phyloP scores from a whole-genome alignment of 2,888 invertebrate genomes.

The Chloroclystis v-ata region DNA sequence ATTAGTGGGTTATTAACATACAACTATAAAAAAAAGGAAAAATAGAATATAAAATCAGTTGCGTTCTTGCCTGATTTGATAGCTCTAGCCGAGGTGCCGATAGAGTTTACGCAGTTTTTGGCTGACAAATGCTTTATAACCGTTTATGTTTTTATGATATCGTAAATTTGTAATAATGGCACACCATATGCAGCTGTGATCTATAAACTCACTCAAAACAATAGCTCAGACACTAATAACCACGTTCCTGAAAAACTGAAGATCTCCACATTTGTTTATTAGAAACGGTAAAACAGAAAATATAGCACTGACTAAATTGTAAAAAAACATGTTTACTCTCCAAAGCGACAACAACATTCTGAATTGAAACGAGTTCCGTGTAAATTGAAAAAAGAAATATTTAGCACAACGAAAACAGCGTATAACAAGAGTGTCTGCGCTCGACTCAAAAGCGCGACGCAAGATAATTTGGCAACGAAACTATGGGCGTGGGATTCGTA shows the following conservation, averaged over 20 bases:
- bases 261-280: constrained; percentile 45
- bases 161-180: not conserved
- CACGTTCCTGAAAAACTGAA: constrained; percentile 47
- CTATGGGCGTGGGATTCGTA: constrained; percentile 46
- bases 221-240: constrained; percentile 47
- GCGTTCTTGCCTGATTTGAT: too few relatives aligned
- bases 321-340: constrained; percentile 39
- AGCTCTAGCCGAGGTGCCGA: too few relatives aligned
- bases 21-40: too few relatives aligned
- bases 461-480: constrained; percentile 62
- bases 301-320: constrained; percentile 38
- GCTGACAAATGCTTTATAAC: too few relatives aligned
- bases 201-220: constrained; percentile 15
- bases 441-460: constrained; percentile 51
- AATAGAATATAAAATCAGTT: too few relatives aligned
- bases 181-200: constrained; percentile 9
- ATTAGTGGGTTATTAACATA: too few relatives aligned
- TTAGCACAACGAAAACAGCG: constrained; percentile 44
- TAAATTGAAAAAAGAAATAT: constrained; percentile 30
- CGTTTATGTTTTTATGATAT: too few relatives aligned
- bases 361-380: constrained; percentile 22
- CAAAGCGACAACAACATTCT: constrained; percentile 47
- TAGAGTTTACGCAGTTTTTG: too few relatives aligned
- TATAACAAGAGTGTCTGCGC: constrained; percentile 37
- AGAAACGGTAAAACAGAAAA: constrained; percentile 44